These are phyloP conservation scores for Atta texana DNA, from an alignment of 1,140 invertebrate genomes.

Conservation along the genomic window DNA sequence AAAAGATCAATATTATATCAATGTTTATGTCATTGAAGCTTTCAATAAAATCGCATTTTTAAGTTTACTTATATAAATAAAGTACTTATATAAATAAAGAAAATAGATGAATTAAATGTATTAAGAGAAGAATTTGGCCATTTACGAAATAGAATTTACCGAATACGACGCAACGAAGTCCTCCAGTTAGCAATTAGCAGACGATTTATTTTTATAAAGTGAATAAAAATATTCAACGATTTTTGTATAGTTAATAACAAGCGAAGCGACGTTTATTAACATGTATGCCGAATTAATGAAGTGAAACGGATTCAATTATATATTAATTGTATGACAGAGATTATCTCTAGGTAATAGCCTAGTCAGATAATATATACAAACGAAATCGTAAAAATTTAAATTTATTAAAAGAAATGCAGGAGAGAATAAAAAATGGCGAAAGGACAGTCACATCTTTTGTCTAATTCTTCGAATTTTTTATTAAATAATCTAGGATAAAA, in stretches of 20 bases:
- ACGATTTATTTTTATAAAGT: conserved; percentile 72
- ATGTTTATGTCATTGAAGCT: conserved; percentile 17
- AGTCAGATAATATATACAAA: conserved; percentile 7
- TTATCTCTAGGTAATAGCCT: conserved; percentile 28
- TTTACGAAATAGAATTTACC: conserved; percentile 24
- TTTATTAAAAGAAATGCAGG: neutral
- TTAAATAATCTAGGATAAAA: conserved; percentile 19
- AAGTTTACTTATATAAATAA: conserved; percentile 23
- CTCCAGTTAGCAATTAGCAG: conserved; percentile 45
- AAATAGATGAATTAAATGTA: neutral
- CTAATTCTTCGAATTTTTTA: conserved; percentile 10
- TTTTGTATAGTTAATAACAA: conserved; percentile 50
- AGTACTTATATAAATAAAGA: neutral
- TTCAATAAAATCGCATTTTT: conserved; percentile 16
- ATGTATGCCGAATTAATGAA: conserved; percentile 37
- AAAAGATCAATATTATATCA: no score
- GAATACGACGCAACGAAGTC: conserved; percentile 51
- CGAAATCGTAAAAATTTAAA: conserved; percentile 4
- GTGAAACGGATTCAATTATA: neutral
- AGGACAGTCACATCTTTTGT: neutral
- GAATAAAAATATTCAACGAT: neutral
- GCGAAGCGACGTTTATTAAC: conserved; percentile 29
- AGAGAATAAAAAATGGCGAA: neutral
- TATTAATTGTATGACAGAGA: neutral
- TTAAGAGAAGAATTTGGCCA: neutral